A percentile compares a stretch with the other conserved stretches of the same genome.
Conservation (phyloP, 2,113 vertebrate species). For the Pholis gunnellus region DNA sequence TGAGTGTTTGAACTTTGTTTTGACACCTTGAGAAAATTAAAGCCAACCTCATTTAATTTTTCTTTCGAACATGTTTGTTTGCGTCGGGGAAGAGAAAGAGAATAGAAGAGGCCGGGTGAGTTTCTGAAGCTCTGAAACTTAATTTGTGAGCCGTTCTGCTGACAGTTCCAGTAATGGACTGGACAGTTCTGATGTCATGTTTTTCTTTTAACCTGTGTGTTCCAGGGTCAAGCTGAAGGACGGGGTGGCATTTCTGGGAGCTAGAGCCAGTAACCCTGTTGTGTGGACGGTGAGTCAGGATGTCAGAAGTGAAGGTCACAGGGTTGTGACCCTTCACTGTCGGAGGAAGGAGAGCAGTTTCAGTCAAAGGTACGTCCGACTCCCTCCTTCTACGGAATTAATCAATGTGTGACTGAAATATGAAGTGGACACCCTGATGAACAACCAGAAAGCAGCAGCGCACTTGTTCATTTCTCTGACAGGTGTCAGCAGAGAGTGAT, state of each 20-base stretch:
- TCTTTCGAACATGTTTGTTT: slow-evolving; percentile 14
- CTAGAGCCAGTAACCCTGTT: slow-evolving; percentile 88
- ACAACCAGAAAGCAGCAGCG: slow-evolving; percentile 30
- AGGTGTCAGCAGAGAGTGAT: slow-evolving; percentile 54
- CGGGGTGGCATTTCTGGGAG: slow-evolving; percentile 87
- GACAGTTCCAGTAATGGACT: background rate
- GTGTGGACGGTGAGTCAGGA: slow-evolving; percentile 90
- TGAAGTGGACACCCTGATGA: slow-evolving; percentile 30
- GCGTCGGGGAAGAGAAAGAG: background rate
- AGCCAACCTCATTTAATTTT: background rate
- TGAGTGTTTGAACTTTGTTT: slow-evolving; percentile 22
- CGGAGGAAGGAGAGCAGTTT: slow-evolving; percentile 84
- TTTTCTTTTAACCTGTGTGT: slow-evolving; percentile 32
- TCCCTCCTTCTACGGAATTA: background rate
- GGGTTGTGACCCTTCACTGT: slow-evolving; percentile 90
- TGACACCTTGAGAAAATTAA: slow-evolving; percentile 17
- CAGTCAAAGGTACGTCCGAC: slow-evolving; percentile 81
- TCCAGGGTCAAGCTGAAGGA: slow-evolving; percentile 92
- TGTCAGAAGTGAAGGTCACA: slow-evolving; percentile 80
- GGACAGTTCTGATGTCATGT: background rate
- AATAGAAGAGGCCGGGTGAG: background rate
- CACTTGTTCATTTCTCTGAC: slow-evolving; percentile 45
- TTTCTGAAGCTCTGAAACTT: slow-evolving; percentile 9
- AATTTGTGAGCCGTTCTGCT: background rate
- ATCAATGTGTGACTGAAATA: slow-evolving; percentile 52